Percentiles rank a stretch among this genome's conserved stretches.
Evolutionary conservation across 2,113 vertebrate species (phyloP).

Genomic region (Aegithalos caudatus): DNA sequence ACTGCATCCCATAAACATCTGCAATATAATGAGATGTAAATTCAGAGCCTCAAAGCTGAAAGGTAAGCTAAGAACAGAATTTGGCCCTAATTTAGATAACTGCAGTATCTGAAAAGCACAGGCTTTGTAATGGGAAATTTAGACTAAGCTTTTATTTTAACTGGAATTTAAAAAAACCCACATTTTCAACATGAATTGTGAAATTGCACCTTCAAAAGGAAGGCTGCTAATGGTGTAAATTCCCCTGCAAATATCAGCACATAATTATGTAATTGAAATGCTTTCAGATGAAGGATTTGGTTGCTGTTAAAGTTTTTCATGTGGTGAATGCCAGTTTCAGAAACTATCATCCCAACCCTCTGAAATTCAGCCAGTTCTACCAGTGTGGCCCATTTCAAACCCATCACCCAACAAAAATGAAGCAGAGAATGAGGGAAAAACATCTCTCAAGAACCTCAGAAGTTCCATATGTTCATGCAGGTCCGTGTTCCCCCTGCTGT

Average conservation of each 20-base stretch:
- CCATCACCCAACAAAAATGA: neutral
- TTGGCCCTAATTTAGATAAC: neutral
- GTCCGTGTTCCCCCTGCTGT: neutral
- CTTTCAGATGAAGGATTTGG: neutral
- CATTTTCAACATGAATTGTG: neutral
- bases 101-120: neutral
- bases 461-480: neutral
- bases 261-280: neutral
- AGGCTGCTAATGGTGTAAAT: neutral
- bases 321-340: neutral
- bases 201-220: neutral
- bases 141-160: neutral
- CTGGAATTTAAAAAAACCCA: neutral
- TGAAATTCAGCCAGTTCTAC: neutral
- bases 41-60: neutral
- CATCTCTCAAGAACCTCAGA: neutral
- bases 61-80: neutral
- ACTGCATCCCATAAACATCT: neutral
- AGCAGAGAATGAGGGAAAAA: neutral
- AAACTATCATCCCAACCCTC: neutral
- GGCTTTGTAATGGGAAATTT: neutral
- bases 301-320: neutral
- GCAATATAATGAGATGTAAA: neutral
- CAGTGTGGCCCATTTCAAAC: accelerated
- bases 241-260: neutral